Base-by-base conservation (phyloP, 2,888 invertebrate species). In the Drosophila melanocephala region DNA sequence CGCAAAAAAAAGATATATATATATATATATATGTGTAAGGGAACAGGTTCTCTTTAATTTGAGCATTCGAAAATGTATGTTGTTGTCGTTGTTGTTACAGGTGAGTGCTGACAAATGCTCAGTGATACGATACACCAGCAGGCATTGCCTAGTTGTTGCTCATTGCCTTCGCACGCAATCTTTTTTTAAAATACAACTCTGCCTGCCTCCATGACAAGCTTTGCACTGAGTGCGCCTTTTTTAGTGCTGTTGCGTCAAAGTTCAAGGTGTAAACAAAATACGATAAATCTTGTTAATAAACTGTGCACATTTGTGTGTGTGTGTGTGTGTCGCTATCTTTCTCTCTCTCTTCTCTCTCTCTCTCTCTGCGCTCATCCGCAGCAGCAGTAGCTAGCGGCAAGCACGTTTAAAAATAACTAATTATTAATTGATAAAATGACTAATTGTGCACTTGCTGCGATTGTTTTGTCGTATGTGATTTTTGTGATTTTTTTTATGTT, bases 341-440 rank as follows among this genome's bases (percentile, higher is more conserved):
- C 26, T 35, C 44, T 52, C 42, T 51, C 47, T 66, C 50, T 50
- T 58, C 59, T 62, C 14, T 37, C 58, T 32, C 51, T 55, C 62
- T 47, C 67, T 77, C 76, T 66, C 77, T 83, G 83, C 85, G 77
- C 81, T 83, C 82, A 85, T 76, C 81, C 22, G 47, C n/a, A 32
- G 52, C 56, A 55, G 58, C 30, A 61, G 28, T 53, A 58, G 51
- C 50, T 12, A 37, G 60, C 39, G 30, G 16, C 60, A 52, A 65
- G 55, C 35, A 80, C 44, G 72, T 77, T 87, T 85, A 87, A 81
- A 85, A 87, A 85, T 85, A 85, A 87, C 87, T 64, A 83, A 77
- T 87, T 85, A 85, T 81, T 87, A 85, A 85, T 85, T 85, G 79
- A 85, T 70, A 75, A 75, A 85, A 83, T 85, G 86, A 87, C 84